Base-by-base conservation (phyloP, 2,797 vertebrate species). In the Phyllotis vaccarum region DNA sequence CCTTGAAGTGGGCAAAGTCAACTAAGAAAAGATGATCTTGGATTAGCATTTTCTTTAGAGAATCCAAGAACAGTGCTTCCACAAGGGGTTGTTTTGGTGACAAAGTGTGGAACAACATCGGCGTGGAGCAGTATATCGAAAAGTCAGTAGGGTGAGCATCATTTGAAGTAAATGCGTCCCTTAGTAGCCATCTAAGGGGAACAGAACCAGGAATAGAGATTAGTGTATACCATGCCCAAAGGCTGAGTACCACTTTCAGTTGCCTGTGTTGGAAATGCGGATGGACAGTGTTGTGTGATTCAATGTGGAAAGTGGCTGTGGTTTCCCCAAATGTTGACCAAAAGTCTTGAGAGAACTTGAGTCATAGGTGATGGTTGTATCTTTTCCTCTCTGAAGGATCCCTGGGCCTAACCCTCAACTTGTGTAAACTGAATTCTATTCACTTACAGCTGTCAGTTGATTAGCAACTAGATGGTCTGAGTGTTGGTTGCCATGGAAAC, bases 361-460 rank as follows among this genome's bases (percentile, higher is more conserved):
- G n/a, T 89, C n/a, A 34, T 96, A 91, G 86, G 3, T 86, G 72
- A 60, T 79, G 34, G 81, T 56, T 83, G 56, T 89, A 24, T 90
- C 56, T 58, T 58, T 93, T 58, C 56, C 56, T 93, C n/a, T 43
- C 74, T 85, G 91, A 92, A 95, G 79, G 94, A 86, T 96, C 75
- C 74, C 79, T 43, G 29, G 37, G 88, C 97, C 97, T 97, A 97
- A 96, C 97, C 97, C 97, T 98, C 95, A 96, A 96, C 96, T 98
- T 98, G 96, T 98, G 96, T 97, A 96, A 98, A 97, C 98, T 97
- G 97, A 98, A 98, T 97, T 97, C 85, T 92, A 97, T 98, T 98
- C 98, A 98, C 98, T 98, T 98, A 98, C 98, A 98, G 98, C 98
- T 98, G 98, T 98, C 98, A 98, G 98, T 98, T 97, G 98, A 98